phyloP scores from a whole-genome alignment of 2,113 vertebrate genomes.

The Bucco capensis region DNA sequence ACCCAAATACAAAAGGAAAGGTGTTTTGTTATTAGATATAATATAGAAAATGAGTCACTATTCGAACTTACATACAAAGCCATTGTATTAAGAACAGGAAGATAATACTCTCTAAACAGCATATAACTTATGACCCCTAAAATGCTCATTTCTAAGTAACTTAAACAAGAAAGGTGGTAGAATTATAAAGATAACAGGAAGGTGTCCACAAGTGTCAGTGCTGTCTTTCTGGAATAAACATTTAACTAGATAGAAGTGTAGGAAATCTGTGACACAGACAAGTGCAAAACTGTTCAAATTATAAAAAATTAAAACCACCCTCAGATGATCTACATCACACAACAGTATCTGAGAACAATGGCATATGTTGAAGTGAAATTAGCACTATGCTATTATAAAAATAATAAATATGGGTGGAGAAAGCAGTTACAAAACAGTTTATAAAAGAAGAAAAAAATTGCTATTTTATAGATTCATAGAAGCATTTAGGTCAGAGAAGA shows the following conservation, averaged over 20 bases:
- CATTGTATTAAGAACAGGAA: neutral
- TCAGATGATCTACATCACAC: neutral
- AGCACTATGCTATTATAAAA: neutral
- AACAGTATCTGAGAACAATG: neutral
- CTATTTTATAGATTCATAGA: neutral
- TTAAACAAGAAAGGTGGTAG: neutral
- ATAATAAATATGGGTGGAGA: no score
- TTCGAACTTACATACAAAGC: neutral
- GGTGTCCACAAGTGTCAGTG: neutral
- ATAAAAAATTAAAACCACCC: neutral
- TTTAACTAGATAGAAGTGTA: neutral
- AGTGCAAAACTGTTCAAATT: neutral
- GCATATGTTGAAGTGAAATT: neutral
- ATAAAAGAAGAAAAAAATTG: neutral
- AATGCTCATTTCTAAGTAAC: neutral
- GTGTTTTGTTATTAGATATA: neutral
- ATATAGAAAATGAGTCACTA: neutral
- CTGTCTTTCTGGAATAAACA: neutral
- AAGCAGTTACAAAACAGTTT: neutral
- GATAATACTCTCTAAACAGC: neutral
- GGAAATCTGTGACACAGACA: neutral
- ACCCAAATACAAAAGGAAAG: neutral
- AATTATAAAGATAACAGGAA: neutral
- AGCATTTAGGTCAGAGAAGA: neutral
- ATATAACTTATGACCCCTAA: neutral